Evolutionary conservation across 2,797 vertebrate genomes (phyloP).

Genomic region (Dendrocincla fuliginosa): DNA sequence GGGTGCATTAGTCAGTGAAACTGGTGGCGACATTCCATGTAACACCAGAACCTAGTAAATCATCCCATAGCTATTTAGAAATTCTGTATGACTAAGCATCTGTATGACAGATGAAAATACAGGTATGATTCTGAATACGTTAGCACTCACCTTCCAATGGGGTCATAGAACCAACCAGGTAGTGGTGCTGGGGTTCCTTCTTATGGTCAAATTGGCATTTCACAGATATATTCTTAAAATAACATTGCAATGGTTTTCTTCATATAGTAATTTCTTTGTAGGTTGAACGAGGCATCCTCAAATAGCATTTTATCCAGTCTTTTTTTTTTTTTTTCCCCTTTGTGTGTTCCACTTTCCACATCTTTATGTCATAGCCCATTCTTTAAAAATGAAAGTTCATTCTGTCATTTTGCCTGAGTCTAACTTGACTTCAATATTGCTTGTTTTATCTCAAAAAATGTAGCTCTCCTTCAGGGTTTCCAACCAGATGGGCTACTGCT

Average conservation of each 20-base stretch:
- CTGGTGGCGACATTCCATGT: neutral
- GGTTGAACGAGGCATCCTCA: neutral
- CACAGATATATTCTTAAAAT: neutral
- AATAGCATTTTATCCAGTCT: neutral
- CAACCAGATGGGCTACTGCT: constrained; percentile 10
- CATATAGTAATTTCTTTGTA: neutral
- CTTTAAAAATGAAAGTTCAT: neutral
- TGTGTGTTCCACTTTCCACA: neutral
- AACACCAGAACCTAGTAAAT: neutral
- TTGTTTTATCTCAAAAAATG: neutral
- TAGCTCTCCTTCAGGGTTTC: neutral
- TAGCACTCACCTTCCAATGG: neutral
- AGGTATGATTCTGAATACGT: neutral
- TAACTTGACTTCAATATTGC: neutral
- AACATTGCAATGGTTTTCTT: neutral
- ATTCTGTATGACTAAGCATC: neutral
- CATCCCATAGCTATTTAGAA: neutral
- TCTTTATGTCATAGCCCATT: neutral
- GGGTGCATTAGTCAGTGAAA: neutral
- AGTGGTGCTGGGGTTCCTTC: neutral
- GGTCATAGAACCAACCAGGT: neutral
- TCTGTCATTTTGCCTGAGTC: neutral
- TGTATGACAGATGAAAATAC: neutral
- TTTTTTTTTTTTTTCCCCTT: neutral
- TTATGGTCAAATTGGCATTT: neutral